phyloP scores from a whole-genome alignment of 2,888 invertebrate species.

The Athripsodes cinereus region DNA sequence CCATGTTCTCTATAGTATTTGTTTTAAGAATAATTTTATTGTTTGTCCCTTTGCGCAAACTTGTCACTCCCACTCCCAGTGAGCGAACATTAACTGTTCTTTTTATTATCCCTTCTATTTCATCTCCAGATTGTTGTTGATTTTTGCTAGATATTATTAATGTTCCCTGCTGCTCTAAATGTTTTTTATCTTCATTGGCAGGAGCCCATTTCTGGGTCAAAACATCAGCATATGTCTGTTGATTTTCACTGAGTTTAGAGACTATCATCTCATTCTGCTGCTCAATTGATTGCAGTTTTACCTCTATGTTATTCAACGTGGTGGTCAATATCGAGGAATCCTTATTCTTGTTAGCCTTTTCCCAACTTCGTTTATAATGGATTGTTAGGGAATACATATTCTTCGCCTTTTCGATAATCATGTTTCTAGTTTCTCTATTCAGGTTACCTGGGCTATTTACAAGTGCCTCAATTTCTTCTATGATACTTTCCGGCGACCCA shows the following conservation, averaged over 20 bases:
- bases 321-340: background rate
- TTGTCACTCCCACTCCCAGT: background rate
- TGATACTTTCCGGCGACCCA: background rate
- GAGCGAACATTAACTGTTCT: background rate
- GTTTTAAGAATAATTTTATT: background rate
- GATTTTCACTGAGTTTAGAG: background rate
- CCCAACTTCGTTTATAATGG: background rate
- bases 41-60: background rate
- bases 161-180: background rate
- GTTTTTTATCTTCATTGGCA: background rate
- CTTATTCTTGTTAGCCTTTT: background rate
- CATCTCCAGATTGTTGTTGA: background rate
- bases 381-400: background rate
- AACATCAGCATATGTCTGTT: background rate
- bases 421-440: too few relatives aligned
- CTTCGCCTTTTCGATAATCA: background rate
- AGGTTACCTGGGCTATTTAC: too few relatives aligned
- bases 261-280: background rate
- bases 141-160: background rate
- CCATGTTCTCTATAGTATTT: background rate
- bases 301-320: background rate
- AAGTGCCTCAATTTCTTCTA: background rate
- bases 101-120: conserved; percentile 4
- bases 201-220: background rate
- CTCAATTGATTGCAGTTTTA: background rate